Percentiles rank a stretch among this genome's conserved stretches.
Conservation (phyloP, 1,140 invertebrate genomes). For the Bombus impatiens region DNA sequence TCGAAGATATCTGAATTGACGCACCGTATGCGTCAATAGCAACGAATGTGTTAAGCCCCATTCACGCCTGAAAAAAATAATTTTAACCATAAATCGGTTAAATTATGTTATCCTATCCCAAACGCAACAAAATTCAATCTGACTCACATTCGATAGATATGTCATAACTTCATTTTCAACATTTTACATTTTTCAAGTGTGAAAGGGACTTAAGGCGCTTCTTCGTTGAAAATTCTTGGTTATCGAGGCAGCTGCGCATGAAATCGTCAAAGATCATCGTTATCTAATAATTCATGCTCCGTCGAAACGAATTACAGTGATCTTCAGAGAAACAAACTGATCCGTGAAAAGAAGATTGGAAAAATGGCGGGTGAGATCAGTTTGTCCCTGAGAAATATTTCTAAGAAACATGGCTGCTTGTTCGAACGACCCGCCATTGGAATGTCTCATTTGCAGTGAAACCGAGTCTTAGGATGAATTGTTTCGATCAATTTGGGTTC, state of each 20-base stretch:
- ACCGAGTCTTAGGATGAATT: neutral
- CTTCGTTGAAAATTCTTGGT: neutral
- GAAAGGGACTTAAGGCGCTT: neutral
- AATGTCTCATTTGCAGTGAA: neutral
- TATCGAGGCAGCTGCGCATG: slow-evolving; percentile 8
- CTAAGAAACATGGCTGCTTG: neutral
- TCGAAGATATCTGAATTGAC: neutral
- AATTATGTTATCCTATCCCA: neutral
- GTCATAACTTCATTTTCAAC: neutral
- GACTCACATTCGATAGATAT: neutral
- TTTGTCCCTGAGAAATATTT: neutral
- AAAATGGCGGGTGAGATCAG: neutral
- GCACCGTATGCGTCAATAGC: neutral
- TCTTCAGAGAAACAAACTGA: neutral
- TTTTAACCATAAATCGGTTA: neutral
- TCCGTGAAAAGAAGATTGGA: neutral
- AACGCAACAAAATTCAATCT: neutral
- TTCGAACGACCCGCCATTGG: neutral
- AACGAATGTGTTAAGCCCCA: neutral
- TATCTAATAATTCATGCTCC: neutral
- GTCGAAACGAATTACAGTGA: neutral
- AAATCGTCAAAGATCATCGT: slow-evolving; percentile 13
- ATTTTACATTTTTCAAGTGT: neutral
- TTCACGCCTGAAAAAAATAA: slow-evolving; percentile 6
- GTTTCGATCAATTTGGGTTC: neutral